These are phyloP conservation scores for Anticlea derivata DNA, from an alignment of 2,888 invertebrate species.

Conservation along the genomic window DNA sequence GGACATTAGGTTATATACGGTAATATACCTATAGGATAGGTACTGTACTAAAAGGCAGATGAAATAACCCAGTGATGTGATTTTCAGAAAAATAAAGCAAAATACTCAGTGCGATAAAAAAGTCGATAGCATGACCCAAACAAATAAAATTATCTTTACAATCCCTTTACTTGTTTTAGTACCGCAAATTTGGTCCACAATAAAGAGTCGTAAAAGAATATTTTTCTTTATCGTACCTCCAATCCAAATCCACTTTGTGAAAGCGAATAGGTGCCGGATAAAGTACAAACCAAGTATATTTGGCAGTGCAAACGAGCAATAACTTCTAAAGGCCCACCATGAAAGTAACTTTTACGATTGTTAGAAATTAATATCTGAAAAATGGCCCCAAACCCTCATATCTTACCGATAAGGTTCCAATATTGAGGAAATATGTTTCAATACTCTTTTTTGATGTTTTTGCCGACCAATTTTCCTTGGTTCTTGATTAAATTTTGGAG, in stretches of 20 bases:
- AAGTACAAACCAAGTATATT: slow-evolving; percentile 70
- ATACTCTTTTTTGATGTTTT: slow-evolving; percentile 50
- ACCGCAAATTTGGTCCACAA: slow-evolving; percentile 46
- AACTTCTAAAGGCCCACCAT: slow-evolving; percentile 75
- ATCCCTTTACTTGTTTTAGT: slow-evolving; percentile 22
- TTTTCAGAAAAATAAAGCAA: background rate
- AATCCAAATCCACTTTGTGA: slow-evolving; percentile 60
- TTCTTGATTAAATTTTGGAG: slow-evolving; percentile 36
- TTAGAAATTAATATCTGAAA: slow-evolving; percentile 81
- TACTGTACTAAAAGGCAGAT: too few relatives aligned
- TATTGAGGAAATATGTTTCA: slow-evolving; percentile 51
- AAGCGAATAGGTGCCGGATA: slow-evolving; percentile 60
- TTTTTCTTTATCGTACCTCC: slow-evolving; percentile 62
- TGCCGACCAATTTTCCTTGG: slow-evolving; percentile 39
- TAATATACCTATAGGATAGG: too few relatives aligned
- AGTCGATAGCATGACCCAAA: slow-evolving; percentile 14
- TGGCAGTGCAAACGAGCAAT: slow-evolving; percentile 62
- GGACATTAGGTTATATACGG: background rate
- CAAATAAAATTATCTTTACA: slow-evolving; percentile 27
- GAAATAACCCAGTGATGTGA: too few relatives aligned
- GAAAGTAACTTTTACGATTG: slow-evolving; percentile 80
- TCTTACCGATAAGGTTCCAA: slow-evolving; percentile 65
- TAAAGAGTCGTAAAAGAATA: slow-evolving; percentile 62
- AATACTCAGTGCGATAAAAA: slow-evolving; percentile 10
- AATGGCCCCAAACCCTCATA: slow-evolving; percentile 71